Base-by-base conservation (phyloP, 2,797 vertebrate species). In the Serranus cabrilla region DNA sequence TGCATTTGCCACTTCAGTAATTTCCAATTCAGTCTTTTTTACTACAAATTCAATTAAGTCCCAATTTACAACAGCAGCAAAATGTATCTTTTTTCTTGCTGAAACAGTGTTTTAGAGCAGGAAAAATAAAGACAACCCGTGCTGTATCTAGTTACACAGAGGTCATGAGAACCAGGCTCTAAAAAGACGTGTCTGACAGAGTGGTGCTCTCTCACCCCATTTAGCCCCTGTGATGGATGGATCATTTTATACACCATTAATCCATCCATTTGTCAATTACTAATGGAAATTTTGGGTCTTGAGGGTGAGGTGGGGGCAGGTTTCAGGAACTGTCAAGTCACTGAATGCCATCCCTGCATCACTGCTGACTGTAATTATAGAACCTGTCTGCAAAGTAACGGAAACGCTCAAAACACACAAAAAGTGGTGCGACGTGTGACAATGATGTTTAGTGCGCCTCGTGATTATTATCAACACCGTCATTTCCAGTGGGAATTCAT, bases 221-320 rank as follows among this genome's bases (percentile, higher is more conserved):
- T 91, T 91, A 90, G 85, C 79, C 71, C 60, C 49, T 8, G 31
- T 91, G 90, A 93, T 93, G 86, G 90, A 93, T 89, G 79, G 83
- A 31, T 87, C 76, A 89, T 91, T 93, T 91, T 90, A 92, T 92
- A 91, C 90, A 86, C 78, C 88, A 91, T 92, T 93, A 92, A 92
- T 92, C 83, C 84, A 86, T 91, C 81, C 79, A 84, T 91, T 87
- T 91, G 90, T 92, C 91, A 94, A 90, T 93, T 92, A 91, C 78
- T 76, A 78, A 90, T 88, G 82, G 88, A 90, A 65, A 89, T 91
- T 78, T 87, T 49, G 42, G 59, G 71, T 70, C 76, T 42, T 75
- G 70, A 67, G 61, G 68, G 71, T 63, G 34, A 14, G 18, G 54
- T 21, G 52, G 56, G 37, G 51, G 64, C 59, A 79, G 78, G 71